Evolutionary conservation across 2,113 vertebrate species (phyloP).

Genomic region (Megaleporinus macrocephalus): DNA sequence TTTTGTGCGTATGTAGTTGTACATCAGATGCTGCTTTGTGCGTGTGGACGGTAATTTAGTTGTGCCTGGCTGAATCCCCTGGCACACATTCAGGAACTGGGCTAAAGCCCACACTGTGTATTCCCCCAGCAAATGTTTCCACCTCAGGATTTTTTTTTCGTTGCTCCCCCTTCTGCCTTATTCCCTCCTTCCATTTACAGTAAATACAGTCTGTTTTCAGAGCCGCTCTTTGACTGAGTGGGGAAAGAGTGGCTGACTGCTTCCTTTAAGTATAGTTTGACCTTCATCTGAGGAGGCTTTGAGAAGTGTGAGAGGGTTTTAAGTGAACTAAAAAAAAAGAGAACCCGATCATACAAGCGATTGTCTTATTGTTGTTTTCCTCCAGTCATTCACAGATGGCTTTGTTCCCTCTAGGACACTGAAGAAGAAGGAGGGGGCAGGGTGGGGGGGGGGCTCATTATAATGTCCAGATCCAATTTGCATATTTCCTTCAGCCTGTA

Average conservation of each 20-base stretch:
- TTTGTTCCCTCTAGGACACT: not conserved
- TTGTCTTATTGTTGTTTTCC: not conserved
- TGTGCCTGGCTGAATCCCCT: constrained; percentile 28
- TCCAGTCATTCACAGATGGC: not conserved
- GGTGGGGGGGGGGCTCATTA: constrained; percentile 9
- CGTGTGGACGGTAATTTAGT: constrained; percentile 5
- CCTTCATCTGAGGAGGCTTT: not conserved
- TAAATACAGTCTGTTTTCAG: constrained; percentile 25
- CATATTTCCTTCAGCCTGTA: constrained; percentile 7
- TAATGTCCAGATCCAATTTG: not conserved
- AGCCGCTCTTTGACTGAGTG: not conserved
- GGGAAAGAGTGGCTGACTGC: not conserved
- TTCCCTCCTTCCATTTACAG: constrained; percentile 19
- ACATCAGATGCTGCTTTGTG: constrained; percentile 21
- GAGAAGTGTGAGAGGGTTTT: not conserved
- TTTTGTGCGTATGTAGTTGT: not conserved
- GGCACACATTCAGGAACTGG: constrained; percentile 23
- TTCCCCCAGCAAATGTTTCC: constrained; percentile 36
- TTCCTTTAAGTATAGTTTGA: not conserved
- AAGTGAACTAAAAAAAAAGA: not conserved
- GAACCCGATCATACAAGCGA: not conserved
- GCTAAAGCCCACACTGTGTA: constrained; percentile 11
- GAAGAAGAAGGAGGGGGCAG: not conserved
- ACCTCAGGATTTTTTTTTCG: constrained; percentile 23
- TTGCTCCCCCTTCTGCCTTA: not conserved